Percentiles rank a stretch among this genome's conserved stretches.
These are phyloP conservation scores for Pseudorhiza aurosa DNA, from an alignment of 30 jellyfish, hydroid and myxozoan species.

Conservation along the genomic window DNA sequence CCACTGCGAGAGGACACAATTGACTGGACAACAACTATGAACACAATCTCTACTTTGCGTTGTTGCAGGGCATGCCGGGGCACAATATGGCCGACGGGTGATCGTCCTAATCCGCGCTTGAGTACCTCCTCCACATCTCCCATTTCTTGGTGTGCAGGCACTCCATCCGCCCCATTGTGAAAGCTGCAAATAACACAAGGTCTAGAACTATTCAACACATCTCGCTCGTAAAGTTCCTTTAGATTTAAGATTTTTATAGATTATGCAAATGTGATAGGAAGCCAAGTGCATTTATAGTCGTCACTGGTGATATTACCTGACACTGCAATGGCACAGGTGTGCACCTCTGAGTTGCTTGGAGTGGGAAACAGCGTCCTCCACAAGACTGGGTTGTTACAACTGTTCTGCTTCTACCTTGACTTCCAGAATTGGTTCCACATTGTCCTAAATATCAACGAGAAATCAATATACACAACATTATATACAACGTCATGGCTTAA, in stretches of 20 bases:
- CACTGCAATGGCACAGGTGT: constrained; percentile 75
- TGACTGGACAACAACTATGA: constrained; percentile 91
- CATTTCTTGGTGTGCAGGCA: constrained; percentile 64
- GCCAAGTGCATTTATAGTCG: too few species aligned
- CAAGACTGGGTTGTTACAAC: constrained; percentile 51
- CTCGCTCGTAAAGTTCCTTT: too few species aligned
- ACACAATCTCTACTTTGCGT: constrained; percentile 60
- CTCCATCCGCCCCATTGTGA: constrained; percentile 84
- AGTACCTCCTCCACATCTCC: constrained; percentile 81
- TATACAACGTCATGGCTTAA: too few species aligned
- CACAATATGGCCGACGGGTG: constrained; percentile 73
- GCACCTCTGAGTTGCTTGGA: constrained; percentile 54
- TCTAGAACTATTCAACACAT: not conserved
- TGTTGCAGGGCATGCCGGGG: constrained; percentile 58
- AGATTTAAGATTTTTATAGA: too few species aligned
- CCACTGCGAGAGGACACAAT: constrained; percentile 76
- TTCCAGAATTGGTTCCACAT: constrained; percentile 66
- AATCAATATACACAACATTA: too few species aligned
- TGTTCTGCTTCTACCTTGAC: constrained; percentile 47
- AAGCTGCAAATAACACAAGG: constrained; percentile 30
- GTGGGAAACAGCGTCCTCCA: constrained; percentile 68
- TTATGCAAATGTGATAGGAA: too few species aligned
- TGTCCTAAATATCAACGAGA: constrained; percentile 36
- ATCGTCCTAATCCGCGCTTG: constrained; percentile 66
- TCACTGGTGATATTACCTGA: constrained; percentile 34